phyloP scores from a whole-genome alignment of 2,888 invertebrate species.

The Nephrotoma guestfalica region DNA sequence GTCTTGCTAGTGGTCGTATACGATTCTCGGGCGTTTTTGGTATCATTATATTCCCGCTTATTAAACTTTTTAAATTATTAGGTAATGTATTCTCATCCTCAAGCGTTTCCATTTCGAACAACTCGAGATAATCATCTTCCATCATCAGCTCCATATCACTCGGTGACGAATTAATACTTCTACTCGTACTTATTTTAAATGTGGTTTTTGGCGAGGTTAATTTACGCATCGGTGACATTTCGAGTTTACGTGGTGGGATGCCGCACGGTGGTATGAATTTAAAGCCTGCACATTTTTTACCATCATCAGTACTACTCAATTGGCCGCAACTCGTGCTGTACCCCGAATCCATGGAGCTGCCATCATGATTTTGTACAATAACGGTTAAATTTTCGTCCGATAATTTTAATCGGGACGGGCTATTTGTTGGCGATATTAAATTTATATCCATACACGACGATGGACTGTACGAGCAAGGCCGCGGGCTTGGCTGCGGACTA shows the following conservation, averaged over 20 bases:
- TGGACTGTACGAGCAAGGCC: constrained; percentile 15
- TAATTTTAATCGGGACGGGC: constrained; percentile 25
- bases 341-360: constrained; percentile 44
- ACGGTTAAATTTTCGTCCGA: constrained; percentile 10
- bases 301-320: neutral
- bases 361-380: constrained; percentile 21
- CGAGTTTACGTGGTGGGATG: constrained; percentile 26
- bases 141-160: constrained; percentile 42
- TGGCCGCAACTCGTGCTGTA: constrained; percentile 31
- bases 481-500: constrained; percentile 13
- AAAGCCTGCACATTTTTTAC: constrained; percentile 14
- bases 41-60: constrained; percentile 37
- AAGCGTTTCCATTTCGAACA: constrained; percentile 42
- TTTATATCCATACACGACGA: constrained; percentile 8
- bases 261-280: constrained; percentile 32
- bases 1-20: constrained; percentile 33
- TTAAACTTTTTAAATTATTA: constrained; percentile 40
- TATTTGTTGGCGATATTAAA: constrained; percentile 27
- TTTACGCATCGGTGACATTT: constrained; percentile 11
- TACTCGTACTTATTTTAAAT: constrained; percentile 20
- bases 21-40: constrained; percentile 31
- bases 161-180: constrained; percentile 33
- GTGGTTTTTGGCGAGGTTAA: constrained; percentile 17
- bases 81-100: constrained; percentile 34
- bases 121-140: constrained; percentile 50